Evolutionary conservation across 1,140 invertebrate genomes (phyloP), one percentile per base, ranked within the genome.

Genomic region (Himalopsyche phryganea): DNA sequence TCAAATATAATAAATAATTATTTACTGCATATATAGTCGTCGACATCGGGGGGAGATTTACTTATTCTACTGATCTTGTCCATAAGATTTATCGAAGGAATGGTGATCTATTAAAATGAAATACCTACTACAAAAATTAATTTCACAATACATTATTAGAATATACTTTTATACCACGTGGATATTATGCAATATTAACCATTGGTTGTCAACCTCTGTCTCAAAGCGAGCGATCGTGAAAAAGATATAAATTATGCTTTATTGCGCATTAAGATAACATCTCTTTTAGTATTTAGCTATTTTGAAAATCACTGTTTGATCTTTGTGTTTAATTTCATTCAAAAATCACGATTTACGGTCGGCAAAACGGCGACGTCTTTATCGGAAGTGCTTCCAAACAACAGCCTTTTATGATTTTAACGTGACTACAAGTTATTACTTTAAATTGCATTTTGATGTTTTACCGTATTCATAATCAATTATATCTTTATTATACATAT

Each of bases 261-360:
- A 59, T 52, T 52, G 57, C 57, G 46, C 57, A 59, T 59, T 59
- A 52, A 59, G 57, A 59, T 59, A 52, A 59, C 41, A 59, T 59
- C 57, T 52, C 42, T 53, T 52, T 59, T 59, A 47, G 49, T 42
- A 56, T 56, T 56, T 56, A 38, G 35, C 50, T 40, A 28, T 15
- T 41, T 50, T 59, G 28, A 59, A 53, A 47, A 32, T 44, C 38
- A 52, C 40, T 59, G 47, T 44, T 45, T 15, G 45, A 40, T 56
- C 35, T 54, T 45, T 17, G 46, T 56, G 23, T 56, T 45, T 45
- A 19, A 49, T 38, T 40, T 15, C 40, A 41, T 17, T n/a, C 23
- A 48, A 32, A 38, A 55, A 20, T 36, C 52, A 55, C 45, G 52
- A 55, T 47, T 55, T 40, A 20, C 9, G 20, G 15, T 15, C 6